A percentile compares a stretch with the other conserved stretches of the same genome.
phyloP scores from a whole-genome alignment of 2,888 invertebrate species.

The Drosophila koepferae region DNA sequence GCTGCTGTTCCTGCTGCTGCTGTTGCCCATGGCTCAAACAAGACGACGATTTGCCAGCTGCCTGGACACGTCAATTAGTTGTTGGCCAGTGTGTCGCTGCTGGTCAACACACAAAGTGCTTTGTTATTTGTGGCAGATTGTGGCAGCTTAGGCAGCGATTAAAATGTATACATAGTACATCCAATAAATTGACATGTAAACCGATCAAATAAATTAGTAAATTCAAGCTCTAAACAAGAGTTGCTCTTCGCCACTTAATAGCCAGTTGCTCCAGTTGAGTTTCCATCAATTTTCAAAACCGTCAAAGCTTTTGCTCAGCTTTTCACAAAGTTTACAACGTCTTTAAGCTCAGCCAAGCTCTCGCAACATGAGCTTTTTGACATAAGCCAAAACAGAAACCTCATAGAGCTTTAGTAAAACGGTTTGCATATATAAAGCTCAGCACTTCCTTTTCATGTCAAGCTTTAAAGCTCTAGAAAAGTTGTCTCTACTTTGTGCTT shows the following conservation, averaged over 20 bases:
- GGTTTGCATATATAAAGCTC: conserved; percentile 1
- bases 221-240: not conserved
- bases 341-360: not conserved
- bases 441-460: not conserved
- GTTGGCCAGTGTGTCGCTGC: conserved; percentile 26
- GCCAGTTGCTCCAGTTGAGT: too few species aligned
- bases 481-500: not conserved
- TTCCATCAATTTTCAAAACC: not conserved
- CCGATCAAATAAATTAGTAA: conserved; percentile 5
- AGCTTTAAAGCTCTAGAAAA: conserved; percentile 1
- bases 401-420: not conserved
- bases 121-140: conserved; percentile 14
- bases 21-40: conserved; percentile 29
- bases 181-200: not conserved
- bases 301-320: not conserved
- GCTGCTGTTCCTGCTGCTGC: not conserved
- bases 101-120: conserved; percentile 19
- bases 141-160: conserved; percentile 7
- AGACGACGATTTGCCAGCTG: conserved; percentile 16
- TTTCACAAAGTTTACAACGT: not conserved
- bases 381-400: not conserved
- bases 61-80: conserved; percentile 38
- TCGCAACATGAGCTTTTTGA: not conserved
- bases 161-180: not conserved
- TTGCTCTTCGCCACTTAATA: not conserved